A percentile compares a stretch with the other conserved stretches of the same genome.
Evolutionary conservation across 2,888 invertebrate genomes (phyloP).

Genomic region (Heliconius hortense): DNA sequence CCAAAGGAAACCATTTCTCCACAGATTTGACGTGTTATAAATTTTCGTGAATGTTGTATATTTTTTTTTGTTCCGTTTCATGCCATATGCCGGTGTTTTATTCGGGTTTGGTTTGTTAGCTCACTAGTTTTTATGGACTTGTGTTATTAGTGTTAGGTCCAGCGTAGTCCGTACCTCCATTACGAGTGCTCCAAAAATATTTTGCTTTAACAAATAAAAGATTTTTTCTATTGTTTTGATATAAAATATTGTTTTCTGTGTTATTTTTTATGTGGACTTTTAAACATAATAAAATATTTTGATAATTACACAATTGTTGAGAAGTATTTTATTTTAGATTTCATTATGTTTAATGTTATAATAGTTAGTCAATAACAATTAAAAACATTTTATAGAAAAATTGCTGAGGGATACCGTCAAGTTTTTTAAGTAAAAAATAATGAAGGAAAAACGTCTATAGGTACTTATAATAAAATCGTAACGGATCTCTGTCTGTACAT

Average conservation of each 20-base stretch:
- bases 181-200: slow-evolving; percentile 17
- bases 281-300: not conserved
- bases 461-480: too few relatives aligned
- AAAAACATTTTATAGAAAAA: not conserved
- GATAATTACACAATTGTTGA: too few relatives aligned
- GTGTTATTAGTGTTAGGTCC: slow-evolving; percentile 30
- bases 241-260: not conserved
- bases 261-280: not conserved
- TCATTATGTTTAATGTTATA: not conserved
- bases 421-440: too few relatives aligned
- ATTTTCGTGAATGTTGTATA: slow-evolving; percentile 64
- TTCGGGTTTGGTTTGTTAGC: slow-evolving; percentile 49
- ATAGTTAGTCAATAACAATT: not conserved
- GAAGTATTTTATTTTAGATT: not conserved
- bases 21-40: slow-evolving; percentile 78
- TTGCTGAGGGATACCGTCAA: too few relatives aligned
- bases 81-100: slow-evolving; percentile 61
- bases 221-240: slow-evolving; percentile 15
- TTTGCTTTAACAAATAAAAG: slow-evolving; percentile 15
- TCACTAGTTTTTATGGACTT: slow-evolving; percentile 37
- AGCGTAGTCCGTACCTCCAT: slow-evolving; percentile 11
- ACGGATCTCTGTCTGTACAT: too few relatives aligned
- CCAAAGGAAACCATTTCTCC: slow-evolving; percentile 77
- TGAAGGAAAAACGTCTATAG: too few relatives aligned
- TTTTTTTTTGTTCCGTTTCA: slow-evolving; percentile 56